phyloP scores from a whole-genome alignment of 2,888 invertebrate species.

The Tetheella fluctuosa region DNA sequence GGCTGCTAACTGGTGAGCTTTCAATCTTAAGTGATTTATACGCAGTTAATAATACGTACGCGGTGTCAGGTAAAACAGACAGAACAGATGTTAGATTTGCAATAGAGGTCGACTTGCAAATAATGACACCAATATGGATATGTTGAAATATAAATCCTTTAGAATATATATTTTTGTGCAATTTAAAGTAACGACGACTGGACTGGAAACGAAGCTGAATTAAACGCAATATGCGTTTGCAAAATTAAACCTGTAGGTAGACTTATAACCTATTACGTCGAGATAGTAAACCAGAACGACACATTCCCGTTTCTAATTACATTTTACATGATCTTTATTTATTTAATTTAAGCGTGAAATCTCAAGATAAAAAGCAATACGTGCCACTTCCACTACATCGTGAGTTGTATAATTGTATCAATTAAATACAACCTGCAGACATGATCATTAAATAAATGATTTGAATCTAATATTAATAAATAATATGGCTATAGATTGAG shows the following conservation, averaged over 20 bases:
- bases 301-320: not conserved
- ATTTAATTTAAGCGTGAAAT: not conserved
- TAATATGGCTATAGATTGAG: conserved; percentile 27
- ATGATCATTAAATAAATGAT: not conserved
- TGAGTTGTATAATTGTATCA: not conserved
- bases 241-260: not conserved
- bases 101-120: conserved; percentile 5
- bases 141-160: not conserved
- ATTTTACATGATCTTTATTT: not conserved
- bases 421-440: not conserved
- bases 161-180: not conserved
- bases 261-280: not conserved
- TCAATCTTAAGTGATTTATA: conserved; percentile 33
- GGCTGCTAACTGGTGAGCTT: conserved; percentile 48
- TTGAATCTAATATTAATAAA: not conserved
- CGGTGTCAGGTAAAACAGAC: conserved; percentile 10
- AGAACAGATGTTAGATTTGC: conserved; percentile 13
- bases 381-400: not conserved
- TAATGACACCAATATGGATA: conserved; percentile 6
- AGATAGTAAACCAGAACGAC: not conserved
- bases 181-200: not conserved
- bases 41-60: conserved; percentile 11
- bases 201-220: not conserved
- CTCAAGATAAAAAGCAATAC: no score
- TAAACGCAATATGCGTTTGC: not conserved